Evolutionary conservation across 2,797 vertebrate genomes (phyloP).

Genomic region (Etheostoma nigrum): DNA sequence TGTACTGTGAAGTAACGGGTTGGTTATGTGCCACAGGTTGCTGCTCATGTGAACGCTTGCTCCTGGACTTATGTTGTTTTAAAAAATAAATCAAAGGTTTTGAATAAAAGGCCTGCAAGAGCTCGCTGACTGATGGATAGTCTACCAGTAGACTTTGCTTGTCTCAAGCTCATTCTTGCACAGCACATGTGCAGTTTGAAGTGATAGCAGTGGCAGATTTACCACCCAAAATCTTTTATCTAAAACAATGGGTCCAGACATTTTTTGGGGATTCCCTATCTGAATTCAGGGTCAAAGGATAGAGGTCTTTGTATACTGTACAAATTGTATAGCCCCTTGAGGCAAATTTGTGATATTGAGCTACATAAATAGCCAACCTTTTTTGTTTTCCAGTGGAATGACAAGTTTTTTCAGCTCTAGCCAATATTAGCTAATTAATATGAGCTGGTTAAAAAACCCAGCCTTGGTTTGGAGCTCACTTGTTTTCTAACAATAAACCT

Average conservation of each 20-base stretch:
- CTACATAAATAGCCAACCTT: not conserved
- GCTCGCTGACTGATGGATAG: constrained; percentile 23
- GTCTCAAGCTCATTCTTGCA: not conserved
- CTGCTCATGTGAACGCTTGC: constrained; percentile 3
- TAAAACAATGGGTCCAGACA: too few relatives aligned
- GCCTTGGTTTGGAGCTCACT: too few relatives aligned
- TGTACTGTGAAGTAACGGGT: constrained; percentile 18
- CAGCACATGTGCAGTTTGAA: not conserved
- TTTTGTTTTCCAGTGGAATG: not conserved
- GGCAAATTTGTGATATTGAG: not conserved
- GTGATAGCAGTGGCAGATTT: not conserved
- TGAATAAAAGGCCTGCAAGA: constrained; percentile 9
- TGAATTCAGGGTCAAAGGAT: not conserved
- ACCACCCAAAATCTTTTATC: not conserved
- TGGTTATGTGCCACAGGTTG: constrained; percentile 38
- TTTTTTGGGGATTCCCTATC: too few relatives aligned
- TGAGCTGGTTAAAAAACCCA: too few relatives aligned
- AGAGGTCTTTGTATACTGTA: not conserved
- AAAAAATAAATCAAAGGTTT: not conserved
- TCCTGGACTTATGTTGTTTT: not conserved
- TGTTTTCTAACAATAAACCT: not conserved
- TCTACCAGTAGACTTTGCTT: not conserved
- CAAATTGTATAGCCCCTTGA: not conserved
- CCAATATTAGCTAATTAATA: not conserved
- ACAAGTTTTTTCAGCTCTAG: not conserved